Base-by-base conservation (phyloP, 2,888 invertebrate genomes). In the Netelia virgata region DNA sequence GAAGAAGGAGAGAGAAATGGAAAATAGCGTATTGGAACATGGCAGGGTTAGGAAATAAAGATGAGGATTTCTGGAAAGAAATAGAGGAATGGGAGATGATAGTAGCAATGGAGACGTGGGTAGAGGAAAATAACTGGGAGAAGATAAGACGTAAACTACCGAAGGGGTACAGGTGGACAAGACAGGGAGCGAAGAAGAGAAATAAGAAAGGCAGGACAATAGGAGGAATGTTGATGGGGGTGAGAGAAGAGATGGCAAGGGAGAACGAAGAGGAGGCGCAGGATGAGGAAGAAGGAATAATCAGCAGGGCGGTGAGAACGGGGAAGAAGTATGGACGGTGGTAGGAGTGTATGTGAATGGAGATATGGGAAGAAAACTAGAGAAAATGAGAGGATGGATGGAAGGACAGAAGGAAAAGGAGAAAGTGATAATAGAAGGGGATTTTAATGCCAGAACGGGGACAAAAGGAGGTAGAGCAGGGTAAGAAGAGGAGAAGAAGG, bases 311-410 rank as follows among this genome's bases (percentile, higher is more conserved):
- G 16, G 20, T 57, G n/a, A 82, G 57, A 57, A 28, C 69, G 55
- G 83, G 83, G 9, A 14, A 6, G 73, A 79, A 10, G 83, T 50
- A 53, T 73, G 47, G 36, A 73, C n/a, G 1, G 11, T 73, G 11
- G 61, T 73, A 16, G 61, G 28, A 16, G 66, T 81, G 16, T 80
- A 69, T 43, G 59, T 81, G 5, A 83, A 75, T 3, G 81, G 50
- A 2, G 57, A 77, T 18, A 68, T 77, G 23, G 68, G 16, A 0
- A 57, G n/a, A 6, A 20, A 70, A 36, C 2, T 84, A 81, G 73
- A 70, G 64, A 66, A 74, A 28, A 0, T 68, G 69, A 84, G 81
- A 82, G 43, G 63, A 28, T 28, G 73, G 81, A 68, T 73, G 73
- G 73, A 80, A 43, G 28, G 55, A 57, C 70, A 18, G 18, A 53